Percentiles rank a stretch among this genome's conserved stretches.
Conservation (phyloP, 1,140 invertebrate genomes). For the Drosophila persimilis region DNA sequence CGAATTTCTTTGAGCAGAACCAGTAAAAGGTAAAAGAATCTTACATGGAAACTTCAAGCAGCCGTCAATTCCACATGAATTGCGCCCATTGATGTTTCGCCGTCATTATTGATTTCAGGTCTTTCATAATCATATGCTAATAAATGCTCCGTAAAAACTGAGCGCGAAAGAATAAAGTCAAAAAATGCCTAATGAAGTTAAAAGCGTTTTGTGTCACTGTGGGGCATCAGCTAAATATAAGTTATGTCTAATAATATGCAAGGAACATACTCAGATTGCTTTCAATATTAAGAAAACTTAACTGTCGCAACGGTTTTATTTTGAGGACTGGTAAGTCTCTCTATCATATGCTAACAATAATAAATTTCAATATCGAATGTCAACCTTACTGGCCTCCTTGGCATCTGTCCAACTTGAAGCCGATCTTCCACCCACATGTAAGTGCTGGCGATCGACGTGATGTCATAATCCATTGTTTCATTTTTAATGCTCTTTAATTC, state of each 20-base stretch:
- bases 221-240: constrained; percentile 27
- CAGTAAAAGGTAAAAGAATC: too few species aligned
- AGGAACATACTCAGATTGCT: too few species aligned
- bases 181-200: constrained; percentile 8
- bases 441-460: constrained; percentile 35
- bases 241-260: constrained; percentile 27
- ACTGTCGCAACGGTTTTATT: too few species aligned
- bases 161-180: constrained; percentile 10
- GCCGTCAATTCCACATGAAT: neutral
- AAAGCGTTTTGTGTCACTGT: constrained; percentile 5
- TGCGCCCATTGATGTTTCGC: constrained; percentile 35
- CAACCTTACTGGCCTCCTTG: constrained; percentile 1
- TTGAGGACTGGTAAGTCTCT: too few species aligned
- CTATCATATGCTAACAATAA: too few species aligned
- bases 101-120: constrained; percentile 10
- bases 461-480: constrained; percentile 56
- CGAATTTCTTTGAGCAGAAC: too few species aligned
- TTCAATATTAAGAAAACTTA: too few species aligned
- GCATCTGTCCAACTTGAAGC: constrained; percentile 8
- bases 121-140: constrained; percentile 7
- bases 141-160: constrained; percentile 27
- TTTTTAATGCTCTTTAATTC: constrained; percentile 52
- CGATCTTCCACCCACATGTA: constrained; percentile 11
- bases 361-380: neutral
- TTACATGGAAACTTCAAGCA: too few species aligned